A percentile compares a stretch with the other conserved stretches of the same genome.
Evolutionary conservation across 2,797 vertebrate genomes (phyloP).

Genomic region (Sebastes variabilis): DNA sequence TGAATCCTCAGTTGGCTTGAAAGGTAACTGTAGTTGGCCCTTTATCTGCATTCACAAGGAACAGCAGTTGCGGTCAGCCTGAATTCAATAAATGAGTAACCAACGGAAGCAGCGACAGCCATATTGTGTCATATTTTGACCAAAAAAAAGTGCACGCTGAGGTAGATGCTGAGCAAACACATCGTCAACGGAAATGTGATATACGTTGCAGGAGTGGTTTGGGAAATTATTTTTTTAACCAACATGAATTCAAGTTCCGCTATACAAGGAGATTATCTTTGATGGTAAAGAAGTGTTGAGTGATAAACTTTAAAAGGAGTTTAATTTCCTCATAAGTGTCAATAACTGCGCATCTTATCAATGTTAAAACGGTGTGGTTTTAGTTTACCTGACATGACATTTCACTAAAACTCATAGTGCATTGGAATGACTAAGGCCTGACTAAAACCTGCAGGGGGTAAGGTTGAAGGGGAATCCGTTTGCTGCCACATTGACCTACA

Average conservation of each 20-base stretch:
- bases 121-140: neutral
- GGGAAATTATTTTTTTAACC: neutral
- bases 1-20: too few relatives aligned
- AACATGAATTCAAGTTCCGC: neutral
- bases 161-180: neutral
- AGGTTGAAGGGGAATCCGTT: neutral
- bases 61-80: neutral
- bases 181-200: neutral
- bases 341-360: neutral
- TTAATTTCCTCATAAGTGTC: neutral
- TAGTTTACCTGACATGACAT: neutral
- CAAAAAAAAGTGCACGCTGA: fast-evolving
- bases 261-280: neutral
- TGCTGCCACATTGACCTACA: neutral
- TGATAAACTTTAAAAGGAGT: neutral
- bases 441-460: neutral
- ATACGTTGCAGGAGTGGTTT: fast-evolving
- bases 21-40: too few relatives aligned
- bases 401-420: neutral
- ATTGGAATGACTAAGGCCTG: neutral
- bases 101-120: fast-evolving
- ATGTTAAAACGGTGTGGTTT: neutral
- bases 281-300: neutral
- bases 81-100: conserved; percentile 21
- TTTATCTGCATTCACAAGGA: neutral